Evolutionary conservation across 2,888 invertebrate genomes (phyloP), one percentile per base, ranked within the genome.

Genomic region (Galeruca laticollis): DNA sequence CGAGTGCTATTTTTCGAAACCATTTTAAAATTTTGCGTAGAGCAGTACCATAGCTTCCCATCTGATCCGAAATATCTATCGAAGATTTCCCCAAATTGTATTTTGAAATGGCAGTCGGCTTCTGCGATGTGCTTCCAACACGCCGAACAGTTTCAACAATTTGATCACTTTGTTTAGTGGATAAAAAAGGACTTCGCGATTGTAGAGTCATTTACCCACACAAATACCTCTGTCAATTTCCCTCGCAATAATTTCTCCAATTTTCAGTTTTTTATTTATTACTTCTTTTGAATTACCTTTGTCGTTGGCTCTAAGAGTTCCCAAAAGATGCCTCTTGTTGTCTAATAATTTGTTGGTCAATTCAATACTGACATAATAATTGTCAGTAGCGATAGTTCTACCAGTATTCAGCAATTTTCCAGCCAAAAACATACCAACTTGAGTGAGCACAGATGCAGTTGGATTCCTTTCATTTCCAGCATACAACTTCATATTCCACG

Each of bases 231-330:
- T 26, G 13, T 26, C 8, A 56, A 31, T 56, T 56, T 56, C 33
- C 31, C n/a, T 56, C 5, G n/a, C 26, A 31, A 56, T 56, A n/a
- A 56, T 31, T 26, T 56, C 33, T 11, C 56, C 56, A 8, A 21
- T 1, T 26, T 56, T 56, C 31, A 56, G 6, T 56, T 56, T 56
- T 56, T 56, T 56, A 15, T 26, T 31, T 33, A 56, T 26, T 6
- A 56, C 26, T 31, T 26, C 33, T 33, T 56, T 56, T 56, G 56
- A n/a, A n/a, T n/a, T n/a, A n/a, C n/a, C n/a, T n/a, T n/a, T n/a
- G n/a, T n/a, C n/a, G n/a, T n/a, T n/a, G 56, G 20, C 2, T 52
- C n/a, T n/a, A n/a, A n/a, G n/a, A n/a, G n/a, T n/a, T n/a, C n/a
- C n/a, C n/a, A n/a, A n/a, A n/a, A n/a, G n/a, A n/a, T n/a, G n/a